phyloP scores from a whole-genome alignment of 2,113 vertebrate genomes.

The Maccullochella peelii region DNA sequence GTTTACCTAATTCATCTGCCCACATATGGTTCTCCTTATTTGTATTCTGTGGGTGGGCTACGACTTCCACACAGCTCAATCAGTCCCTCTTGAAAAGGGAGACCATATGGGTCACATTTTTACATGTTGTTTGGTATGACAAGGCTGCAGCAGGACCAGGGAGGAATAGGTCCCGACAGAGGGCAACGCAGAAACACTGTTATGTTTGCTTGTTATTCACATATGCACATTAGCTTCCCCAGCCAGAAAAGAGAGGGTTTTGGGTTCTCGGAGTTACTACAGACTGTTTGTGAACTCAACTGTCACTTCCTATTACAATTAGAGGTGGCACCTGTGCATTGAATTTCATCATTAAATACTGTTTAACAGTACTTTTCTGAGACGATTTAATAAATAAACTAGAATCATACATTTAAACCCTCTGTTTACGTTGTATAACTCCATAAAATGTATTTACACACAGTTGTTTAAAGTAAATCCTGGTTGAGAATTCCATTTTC shows the following conservation, averaged over 20 bases:
- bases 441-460: background rate
- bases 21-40: conserved; percentile 85
- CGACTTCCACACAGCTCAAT: conserved; percentile 83
- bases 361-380: background rate
- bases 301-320: conserved; percentile 66
- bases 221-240: conserved; percentile 48
- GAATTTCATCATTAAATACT: background rate
- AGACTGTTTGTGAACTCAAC: conserved; percentile 52
- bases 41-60: conserved; percentile 83
- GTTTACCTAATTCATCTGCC: conserved; percentile 86
- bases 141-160: conserved; percentile 72
- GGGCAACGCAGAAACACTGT: conserved; percentile 41
- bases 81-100: conserved; percentile 75
- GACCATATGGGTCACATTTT: conserved; percentile 84
- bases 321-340: conserved; percentile 67
- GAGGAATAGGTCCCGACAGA: conserved; percentile 76
- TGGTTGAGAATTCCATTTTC: background rate
- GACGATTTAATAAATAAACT: conserved; percentile 14
- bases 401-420: conserved; percentile 16
- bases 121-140: conserved; percentile 83
- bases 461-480: conserved; percentile 15
- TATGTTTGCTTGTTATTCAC: conserved; percentile 73
- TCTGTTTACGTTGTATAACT: conserved; percentile 7
- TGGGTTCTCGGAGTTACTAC: conserved; percentile 41
- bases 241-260: conserved; percentile 31